Base-by-base conservation (phyloP, 2,888 invertebrate genomes). In the Eledone cirrhosa region DNA sequence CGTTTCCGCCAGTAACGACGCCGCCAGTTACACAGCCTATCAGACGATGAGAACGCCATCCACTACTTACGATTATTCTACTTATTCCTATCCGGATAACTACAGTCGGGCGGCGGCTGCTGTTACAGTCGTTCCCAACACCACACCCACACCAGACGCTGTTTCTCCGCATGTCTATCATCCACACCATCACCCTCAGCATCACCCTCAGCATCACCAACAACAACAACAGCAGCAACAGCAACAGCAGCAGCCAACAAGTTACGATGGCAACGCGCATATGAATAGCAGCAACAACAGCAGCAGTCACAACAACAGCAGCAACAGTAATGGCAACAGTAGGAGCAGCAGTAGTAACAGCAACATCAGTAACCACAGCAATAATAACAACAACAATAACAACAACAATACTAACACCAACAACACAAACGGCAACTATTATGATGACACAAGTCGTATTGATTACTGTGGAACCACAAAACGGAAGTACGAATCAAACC, bases 401-500 rank as follows among this genome's bases (percentile, higher is more conserved):
- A 67, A 1, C 4, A 29, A 8, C 5, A 33, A 41, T 4, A 41
- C 16, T 2, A 72, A 72, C n/a, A n/a, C n/a, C 14, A 41, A n/a
- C 7, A 19, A 29, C 72, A 41, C 33, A 33, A 72, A 72, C n/a
- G 11, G 72, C 2, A 72, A 31, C 41, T 72, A 72, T 33, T 72
- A 72, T n/a, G 31, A 72, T 33, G 72, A 72, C 22, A 41, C n/a
- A 5, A 41, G 72, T 3, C 22, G 72, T 13, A 31, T 41, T 11
- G 72, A 72, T 22, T 72, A 41, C n/a, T 31, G 72, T n/a, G 41
- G 72, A 13, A 41, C 22, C 16, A 24, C 33, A 1, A 72, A 72
- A 22, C 72, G 72, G 72, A 72, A 72, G 72, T 72, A 72, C 41
- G 72, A 72, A 13, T 41, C 31, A n/a, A 29, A 72, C n/a, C 48